A percentile compares a stretch with the other conserved stretches of the same genome.
Conservation (phyloP, 23 tunicate genomes). For the Styela clava region DNA sequence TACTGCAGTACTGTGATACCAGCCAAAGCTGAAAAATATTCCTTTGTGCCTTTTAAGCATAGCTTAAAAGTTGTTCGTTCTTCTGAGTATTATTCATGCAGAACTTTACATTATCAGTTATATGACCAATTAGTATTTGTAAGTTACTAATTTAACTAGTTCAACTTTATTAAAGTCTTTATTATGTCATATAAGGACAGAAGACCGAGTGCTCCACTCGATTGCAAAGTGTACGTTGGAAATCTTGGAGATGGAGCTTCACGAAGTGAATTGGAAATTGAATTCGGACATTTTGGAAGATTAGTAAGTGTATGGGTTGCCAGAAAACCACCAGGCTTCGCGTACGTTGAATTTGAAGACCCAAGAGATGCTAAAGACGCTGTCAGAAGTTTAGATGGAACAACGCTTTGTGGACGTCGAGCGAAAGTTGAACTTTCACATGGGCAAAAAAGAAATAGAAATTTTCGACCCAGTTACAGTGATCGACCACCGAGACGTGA, state of each 20-base stretch:
- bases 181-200: background rate
- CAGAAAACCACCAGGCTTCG: conserved; percentile 88
- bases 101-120: no score
- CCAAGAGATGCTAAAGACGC: conserved; percentile 79
- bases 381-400: conserved; percentile 69
- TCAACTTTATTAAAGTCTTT: background rate
- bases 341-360: conserved; percentile 82
- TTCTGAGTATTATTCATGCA: no score
- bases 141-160: background rate
- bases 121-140: no score
- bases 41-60: no score
- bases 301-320: conserved; percentile 87
- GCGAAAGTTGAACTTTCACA: conserved; percentile 81
- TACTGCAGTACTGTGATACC: no score
- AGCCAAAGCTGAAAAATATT: no score
- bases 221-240: conserved; percentile 88
- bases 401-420: conserved; percentile 63
- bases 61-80: no score
- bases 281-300: conserved; percentile 70
- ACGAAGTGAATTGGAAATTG: conserved; percentile 56
- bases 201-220: conserved; percentile 8
- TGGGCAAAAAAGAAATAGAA: conserved; percentile 4
- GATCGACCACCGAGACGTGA: background rate
- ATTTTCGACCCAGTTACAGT: background rate
- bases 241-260: conserved; percentile 66